A percentile compares a stretch with the other conserved stretches of the same genome.
phyloP scores from a whole-genome alignment of 2,113 vertebrate genomes.

The Oxyruncus cristatus region DNA sequence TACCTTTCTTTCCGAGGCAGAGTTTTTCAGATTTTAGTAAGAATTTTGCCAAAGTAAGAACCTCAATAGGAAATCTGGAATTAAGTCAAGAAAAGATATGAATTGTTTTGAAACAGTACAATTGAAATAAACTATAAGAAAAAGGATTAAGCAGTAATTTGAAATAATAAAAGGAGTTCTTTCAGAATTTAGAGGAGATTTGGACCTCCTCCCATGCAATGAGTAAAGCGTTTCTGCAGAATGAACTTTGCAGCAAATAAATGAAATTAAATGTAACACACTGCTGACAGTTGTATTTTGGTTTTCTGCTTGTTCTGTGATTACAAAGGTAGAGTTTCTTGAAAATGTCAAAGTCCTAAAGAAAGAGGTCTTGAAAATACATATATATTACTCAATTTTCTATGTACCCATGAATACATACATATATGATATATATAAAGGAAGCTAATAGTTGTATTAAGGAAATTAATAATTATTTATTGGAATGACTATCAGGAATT shows the following conservation, averaged over 20 bases:
- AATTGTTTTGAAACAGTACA: neutral
- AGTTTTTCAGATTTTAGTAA: neutral
- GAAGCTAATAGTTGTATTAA: neutral
- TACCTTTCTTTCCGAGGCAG: neutral
- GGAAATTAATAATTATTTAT: neutral
- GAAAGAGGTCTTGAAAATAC: neutral
- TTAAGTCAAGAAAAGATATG: conserved; percentile 51
- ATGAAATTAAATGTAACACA: neutral
- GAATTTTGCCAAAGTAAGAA: neutral
- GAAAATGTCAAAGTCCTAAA: neutral
- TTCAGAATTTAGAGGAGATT: conserved; percentile 2
- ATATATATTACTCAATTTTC: neutral
- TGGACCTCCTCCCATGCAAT: neutral
- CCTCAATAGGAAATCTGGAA: neutral
- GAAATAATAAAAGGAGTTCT: conserved; percentile 7
- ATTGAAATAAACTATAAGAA: conserved; percentile 4
- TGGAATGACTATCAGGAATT: neutral
- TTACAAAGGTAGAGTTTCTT: neutral
- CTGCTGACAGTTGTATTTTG: neutral
- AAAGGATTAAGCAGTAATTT: conserved; percentile 17
- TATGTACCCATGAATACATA: neutral
- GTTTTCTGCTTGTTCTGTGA: neutral
- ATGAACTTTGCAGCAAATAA: neutral
- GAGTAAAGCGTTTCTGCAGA: conserved; percentile 2
- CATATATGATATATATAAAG: neutral